Base-by-base conservation (phyloP, 2,113 vertebrate species). In the Prietella phreatophila region DNA sequence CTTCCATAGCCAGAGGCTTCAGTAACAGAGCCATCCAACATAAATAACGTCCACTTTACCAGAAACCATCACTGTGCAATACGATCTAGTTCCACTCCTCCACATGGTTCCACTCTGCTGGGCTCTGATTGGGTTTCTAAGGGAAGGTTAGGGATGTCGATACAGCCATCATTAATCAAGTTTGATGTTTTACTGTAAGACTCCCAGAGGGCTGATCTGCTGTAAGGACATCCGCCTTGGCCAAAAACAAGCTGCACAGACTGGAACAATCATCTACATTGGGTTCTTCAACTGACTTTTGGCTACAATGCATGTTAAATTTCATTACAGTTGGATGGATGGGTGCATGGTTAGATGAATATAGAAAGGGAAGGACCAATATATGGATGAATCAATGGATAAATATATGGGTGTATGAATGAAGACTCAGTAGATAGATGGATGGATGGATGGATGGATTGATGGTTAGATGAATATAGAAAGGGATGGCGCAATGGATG, bases 41-140 rank as follows among this genome's bases (percentile, higher is more conserved):
- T 87, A 87, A 87, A 82, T 87, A 87, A 87, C 25, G 60, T 87
- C 63, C 50, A 61, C 78, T 82, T 87, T 87, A 87, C 78, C 85
- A 87, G 85, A 87, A 87, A 80, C 78, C 63, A 82, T 87, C 47
- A 69, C 30, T 14, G 47, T 82, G 85, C 78, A 87, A 87, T 69
- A 55, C 22, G 53, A 87, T 82, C 78, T 58, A 69, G 63, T 76
- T 85, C 55, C 84, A 76, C 84, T 73, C 56, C 84, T 84, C 83
- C 83, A 84, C 47, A 60, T 25, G 4, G 36, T 76, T 85, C 84
- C 55, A 61, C 73, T 67, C 71, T n/a, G 71, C 78, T 71, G 78
- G 78, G 33, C 58, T n/a, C 85, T 55, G 61, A 47, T 87, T 53
- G 27, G 78, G 85, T 87, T 82, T 69, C 85, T 56, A n/a, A 65